phyloP scores from a whole-genome alignment of 2,888 invertebrate species.

The Drosophila quinaria region DNA sequence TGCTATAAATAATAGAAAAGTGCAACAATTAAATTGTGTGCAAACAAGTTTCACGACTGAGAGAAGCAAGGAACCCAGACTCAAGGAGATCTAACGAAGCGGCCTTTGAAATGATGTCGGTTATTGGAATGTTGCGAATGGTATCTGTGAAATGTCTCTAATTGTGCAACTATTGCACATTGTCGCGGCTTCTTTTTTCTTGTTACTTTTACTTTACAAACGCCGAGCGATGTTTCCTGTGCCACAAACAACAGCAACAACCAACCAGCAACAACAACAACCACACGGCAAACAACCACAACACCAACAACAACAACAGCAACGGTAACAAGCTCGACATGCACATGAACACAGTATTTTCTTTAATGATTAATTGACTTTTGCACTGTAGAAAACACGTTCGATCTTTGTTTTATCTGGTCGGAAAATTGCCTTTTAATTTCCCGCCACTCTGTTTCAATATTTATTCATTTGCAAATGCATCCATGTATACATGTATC shows the following conservation, averaged over 20 bases:
- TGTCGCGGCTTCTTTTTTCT: conserved; percentile 53
- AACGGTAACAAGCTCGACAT: conserved; percentile 50
- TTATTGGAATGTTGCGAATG: conserved; percentile 67
- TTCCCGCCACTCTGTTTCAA: conserved; percentile 63
- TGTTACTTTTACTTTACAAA: conserved; percentile 70
- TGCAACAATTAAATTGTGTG: conserved; percentile 41
- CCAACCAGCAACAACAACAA: conserved; percentile 15
- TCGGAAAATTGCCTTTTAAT: conserved; percentile 75
- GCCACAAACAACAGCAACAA: conserved; percentile 37
- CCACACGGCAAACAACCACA: conserved; percentile 45
- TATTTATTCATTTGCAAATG: conserved; percentile 76
- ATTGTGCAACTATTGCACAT: conserved; percentile 69
- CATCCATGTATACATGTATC: conserved; percentile 13
- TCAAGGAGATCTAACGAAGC: conserved; percentile 3
- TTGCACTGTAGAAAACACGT: conserved; percentile 73
- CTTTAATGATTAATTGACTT: conserved; percentile 79
- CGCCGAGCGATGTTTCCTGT: conserved; percentile 47
- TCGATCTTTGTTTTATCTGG: conserved; percentile 67
- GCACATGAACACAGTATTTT: conserved; percentile 74
- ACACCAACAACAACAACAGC: conserved; percentile 32
- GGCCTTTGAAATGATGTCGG: conserved; percentile 41
- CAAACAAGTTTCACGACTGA: conserved; percentile 31
- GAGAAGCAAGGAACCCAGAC: background rate
- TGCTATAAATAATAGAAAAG: conserved; percentile 25
- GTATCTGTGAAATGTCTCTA: conserved; percentile 71